Conservation (phyloP, 2,113 vertebrate species). For the Cebus imitator region DNA sequence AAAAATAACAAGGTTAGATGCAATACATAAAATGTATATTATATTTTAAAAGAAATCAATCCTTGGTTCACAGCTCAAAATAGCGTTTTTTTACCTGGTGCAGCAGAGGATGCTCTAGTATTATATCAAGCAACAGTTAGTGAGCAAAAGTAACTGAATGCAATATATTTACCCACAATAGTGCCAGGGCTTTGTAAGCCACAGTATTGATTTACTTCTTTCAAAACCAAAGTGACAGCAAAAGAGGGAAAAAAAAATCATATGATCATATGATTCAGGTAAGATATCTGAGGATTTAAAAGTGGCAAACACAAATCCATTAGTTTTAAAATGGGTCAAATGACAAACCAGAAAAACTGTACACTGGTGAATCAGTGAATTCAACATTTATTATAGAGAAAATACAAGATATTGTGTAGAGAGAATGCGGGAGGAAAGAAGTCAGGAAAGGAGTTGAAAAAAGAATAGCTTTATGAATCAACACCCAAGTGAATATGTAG, state of each 20-base stretch:
- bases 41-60: conserved; percentile 71
- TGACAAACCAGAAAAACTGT: conserved; percentile 54
- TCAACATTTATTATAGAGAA: conserved; percentile 40
- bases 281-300: conserved; percentile 63
- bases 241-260: neutral
- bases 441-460: neutral
- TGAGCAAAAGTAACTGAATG: conserved; percentile 62
- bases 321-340: conserved; percentile 64
- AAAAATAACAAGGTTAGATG: conserved; percentile 65
- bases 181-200: conserved; percentile 55
- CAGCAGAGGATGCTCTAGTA: conserved; percentile 34
- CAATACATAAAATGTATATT: conserved; percentile 66
- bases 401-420: neutral
- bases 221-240: conserved; percentile 63
- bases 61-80: conserved; percentile 58
- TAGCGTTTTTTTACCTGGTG: conserved; percentile 11
- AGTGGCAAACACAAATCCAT: conserved; percentile 50
- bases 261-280: conserved; percentile 64
- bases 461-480: conserved; percentile 1
- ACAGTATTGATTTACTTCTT: conserved; percentile 61
- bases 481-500: neutral
- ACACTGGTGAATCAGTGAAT: conserved; percentile 19
- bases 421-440: neutral
- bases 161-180: conserved; percentile 71
- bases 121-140: conserved; percentile 66